phyloP scores from a whole-genome alignment of 2,797 vertebrate species.

The Trematomus bernacchii region DNA sequence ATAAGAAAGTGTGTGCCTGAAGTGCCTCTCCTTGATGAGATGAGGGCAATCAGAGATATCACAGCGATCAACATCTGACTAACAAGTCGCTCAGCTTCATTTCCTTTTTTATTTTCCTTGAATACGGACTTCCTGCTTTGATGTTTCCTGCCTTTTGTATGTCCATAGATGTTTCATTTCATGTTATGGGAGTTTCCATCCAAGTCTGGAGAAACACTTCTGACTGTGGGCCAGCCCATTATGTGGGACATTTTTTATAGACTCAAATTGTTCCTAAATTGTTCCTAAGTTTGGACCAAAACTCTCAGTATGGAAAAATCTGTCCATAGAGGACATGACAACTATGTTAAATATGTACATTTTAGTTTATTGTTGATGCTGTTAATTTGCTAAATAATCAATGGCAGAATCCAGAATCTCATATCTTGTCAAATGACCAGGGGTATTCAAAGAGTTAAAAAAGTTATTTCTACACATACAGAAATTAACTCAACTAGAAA shows the following conservation, averaged over 20 bases:
- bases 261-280: neutral
- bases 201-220: constrained; percentile 19
- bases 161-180: constrained; percentile 18
- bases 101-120: constrained; percentile 35
- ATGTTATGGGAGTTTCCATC: constrained; percentile 32
- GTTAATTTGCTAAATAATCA: neutral
- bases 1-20: no score
- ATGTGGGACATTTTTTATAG: neutral
- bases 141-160: constrained; percentile 40
- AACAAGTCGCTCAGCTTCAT: constrained; percentile 7
- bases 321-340: no score
- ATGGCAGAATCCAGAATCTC: neutral
- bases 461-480: neutral
- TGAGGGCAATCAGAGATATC: constrained; percentile 36
- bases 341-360: no score
- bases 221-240: neutral
- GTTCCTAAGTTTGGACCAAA: neutral
- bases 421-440: neutral
- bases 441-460: neutral
- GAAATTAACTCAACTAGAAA: neutral
- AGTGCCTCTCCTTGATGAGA: neutral
- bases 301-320: neutral
- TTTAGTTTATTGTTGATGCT: neutral
- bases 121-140: constrained; percentile 18
- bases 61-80: constrained; percentile 2